Percentiles rank a stretch among this genome's conserved stretches.
These are phyloP conservation scores for Pseudochaenichthys georgianus DNA, from an alignment of 2,797 vertebrate genomes.

Conservation along the genomic window DNA sequence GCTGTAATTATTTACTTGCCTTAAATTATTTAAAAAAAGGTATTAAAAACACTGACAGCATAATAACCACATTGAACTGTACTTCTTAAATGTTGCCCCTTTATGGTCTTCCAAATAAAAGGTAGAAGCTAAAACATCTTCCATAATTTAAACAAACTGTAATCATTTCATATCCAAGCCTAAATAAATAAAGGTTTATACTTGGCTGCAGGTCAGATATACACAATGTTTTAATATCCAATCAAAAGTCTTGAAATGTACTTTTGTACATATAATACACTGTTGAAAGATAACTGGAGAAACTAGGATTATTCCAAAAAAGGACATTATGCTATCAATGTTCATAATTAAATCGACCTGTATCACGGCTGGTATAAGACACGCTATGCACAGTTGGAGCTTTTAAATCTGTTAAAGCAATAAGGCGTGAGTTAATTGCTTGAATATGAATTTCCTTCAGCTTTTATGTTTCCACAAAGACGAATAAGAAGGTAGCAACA, in stretches of 20 bases:
- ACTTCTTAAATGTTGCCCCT: conserved; percentile 39
- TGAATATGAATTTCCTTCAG: neutral
- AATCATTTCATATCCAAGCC: conserved; percentile 6
- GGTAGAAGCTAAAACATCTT: conserved; percentile 22
- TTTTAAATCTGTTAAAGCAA: conserved; percentile 3
- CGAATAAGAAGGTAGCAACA: conserved; percentile 2
- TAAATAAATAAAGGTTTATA: neutral
- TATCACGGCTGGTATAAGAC: neutral
- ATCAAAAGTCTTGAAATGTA: conserved; percentile 2
- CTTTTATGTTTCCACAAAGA: conserved; percentile 9
- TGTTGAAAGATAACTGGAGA: neutral
- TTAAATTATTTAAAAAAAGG: conserved; percentile 34
- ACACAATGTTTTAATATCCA: neutral
- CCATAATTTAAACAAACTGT: conserved; percentile 12
- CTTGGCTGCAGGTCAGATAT: conserved; percentile 13
- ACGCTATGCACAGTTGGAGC: conserved; percentile 2
- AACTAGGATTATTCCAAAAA: neutral
- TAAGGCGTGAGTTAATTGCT: conserved; percentile 14
- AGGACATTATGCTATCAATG: neutral
- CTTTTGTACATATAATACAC: neutral
- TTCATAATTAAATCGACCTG: conserved; percentile 9
- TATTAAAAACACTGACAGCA: conserved; percentile 31
- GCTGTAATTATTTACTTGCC: conserved; percentile 35
- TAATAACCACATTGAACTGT: conserved; percentile 42
- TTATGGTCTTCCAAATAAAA: conserved; percentile 45